Percentiles rank a stretch among this genome's conserved stretches.
These are phyloP conservation scores for Wasmannia auropunctata DNA, from an alignment of 1,140 invertebrate species.

Conservation along the genomic window DNA sequence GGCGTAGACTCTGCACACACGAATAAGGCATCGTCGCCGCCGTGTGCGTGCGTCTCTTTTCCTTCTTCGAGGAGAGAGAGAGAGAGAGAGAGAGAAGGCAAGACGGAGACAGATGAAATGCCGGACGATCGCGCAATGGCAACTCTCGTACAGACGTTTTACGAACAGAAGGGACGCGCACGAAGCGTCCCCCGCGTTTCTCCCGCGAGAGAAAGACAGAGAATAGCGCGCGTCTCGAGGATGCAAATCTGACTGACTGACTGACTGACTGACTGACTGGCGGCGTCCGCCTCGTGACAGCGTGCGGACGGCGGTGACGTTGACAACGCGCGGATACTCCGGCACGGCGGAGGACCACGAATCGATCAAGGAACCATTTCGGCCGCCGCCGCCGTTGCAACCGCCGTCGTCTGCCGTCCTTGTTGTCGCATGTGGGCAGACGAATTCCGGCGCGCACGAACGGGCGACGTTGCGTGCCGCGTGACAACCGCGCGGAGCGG, in stretches of 20 bases:
- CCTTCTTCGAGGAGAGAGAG: neutral
- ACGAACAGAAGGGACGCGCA: conserved; percentile 26
- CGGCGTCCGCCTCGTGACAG: conserved; percentile 35
- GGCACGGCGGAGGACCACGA: neutral
- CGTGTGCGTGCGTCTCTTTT: neutral
- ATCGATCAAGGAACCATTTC: conserved; percentile 41
- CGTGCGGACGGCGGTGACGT: conserved; percentile 17
- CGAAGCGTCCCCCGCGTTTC: conserved; percentile 4
- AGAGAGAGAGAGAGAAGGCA: neutral
- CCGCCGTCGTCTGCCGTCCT: neutral
- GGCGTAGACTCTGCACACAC: conserved; percentile 28
- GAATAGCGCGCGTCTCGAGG: neutral
- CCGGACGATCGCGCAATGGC: conserved; percentile 32
- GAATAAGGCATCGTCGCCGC: conserved; percentile 36
- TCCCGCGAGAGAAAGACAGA: neutral
- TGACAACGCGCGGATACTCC: conserved; percentile 18
- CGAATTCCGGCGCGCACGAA: neutral
- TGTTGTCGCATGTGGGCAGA: too few relatives aligned
- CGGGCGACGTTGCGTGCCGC: neutral
- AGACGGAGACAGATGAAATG: conserved; percentile 6
- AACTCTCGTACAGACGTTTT: conserved; percentile 43
- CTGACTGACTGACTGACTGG: neutral
- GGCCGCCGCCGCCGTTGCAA: neutral
- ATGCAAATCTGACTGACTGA: neutral
- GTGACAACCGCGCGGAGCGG: conserved; percentile 37